Evolutionary conservation across 2,113 vertebrate genomes (phyloP).

Genomic region (Trachemys scripta): DNA sequence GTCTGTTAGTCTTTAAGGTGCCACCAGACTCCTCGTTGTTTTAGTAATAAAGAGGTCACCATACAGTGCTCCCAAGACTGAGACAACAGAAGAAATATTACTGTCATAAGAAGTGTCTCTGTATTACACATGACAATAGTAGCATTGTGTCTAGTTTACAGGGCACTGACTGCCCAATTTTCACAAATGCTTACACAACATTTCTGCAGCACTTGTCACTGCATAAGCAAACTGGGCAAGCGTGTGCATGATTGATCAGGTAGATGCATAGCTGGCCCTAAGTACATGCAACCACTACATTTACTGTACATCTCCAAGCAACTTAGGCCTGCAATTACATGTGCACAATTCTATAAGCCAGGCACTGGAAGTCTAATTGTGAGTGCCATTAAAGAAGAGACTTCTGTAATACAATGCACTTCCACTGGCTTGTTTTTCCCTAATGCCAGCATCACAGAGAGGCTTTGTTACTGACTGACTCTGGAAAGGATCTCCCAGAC

Average conservation of each 20-base stretch:
- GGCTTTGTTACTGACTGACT: not conserved
- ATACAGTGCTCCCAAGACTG: too few relatives aligned
- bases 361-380: not conserved
- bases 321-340: not conserved
- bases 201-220: not conserved
- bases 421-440: not conserved
- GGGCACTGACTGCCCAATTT: not conserved
- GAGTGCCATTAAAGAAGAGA: not conserved
- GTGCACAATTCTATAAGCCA: not conserved
- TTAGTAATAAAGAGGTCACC: not conserved
- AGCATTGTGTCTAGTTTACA: not conserved
- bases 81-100: not conserved
- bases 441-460: not conserved
- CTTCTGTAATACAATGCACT: not conserved
- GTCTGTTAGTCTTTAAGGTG: too few relatives aligned
- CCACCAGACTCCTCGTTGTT: too few relatives aligned
- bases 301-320: not conserved
- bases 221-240: not conserved
- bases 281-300: not conserved
- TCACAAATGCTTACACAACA: not conserved
- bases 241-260: not conserved
- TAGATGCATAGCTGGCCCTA: not conserved
- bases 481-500: not conserved
- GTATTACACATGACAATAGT: not conserved
- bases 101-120: not conserved